phyloP scores from a whole-genome alignment of 1,140 invertebrate species.

The Acromyrmex charruanus region DNA sequence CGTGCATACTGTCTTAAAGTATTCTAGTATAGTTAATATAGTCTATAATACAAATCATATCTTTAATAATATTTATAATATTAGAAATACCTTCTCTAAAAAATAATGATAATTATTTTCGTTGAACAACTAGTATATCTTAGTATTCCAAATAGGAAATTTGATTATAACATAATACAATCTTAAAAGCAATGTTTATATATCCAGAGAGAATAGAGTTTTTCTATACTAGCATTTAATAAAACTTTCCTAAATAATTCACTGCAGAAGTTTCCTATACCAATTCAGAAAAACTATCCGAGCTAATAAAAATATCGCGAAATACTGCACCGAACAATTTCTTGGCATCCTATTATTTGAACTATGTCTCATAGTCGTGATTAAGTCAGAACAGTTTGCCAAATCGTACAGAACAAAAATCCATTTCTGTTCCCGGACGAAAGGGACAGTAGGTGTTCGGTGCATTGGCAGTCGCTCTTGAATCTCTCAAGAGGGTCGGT shows the following conservation, averaged over 20 bases:
- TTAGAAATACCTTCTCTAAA: background rate
- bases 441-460: conserved; percentile 34
- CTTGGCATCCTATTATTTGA: conserved; percentile 64
- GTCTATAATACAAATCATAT: too few species aligned
- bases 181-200: background rate
- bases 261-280: background rate
- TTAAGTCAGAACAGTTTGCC: conserved; percentile 57
- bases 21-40: background rate
- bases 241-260: conserved; percentile 7
- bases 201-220: background rate
- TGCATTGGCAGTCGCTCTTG: conserved; percentile 71
- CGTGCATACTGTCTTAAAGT: background rate
- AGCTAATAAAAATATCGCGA: conserved; percentile 65
- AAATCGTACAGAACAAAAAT: conserved; percentile 66
- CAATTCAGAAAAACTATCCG: background rate
- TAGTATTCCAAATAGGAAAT: background rate
- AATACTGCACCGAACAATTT: conserved; percentile 17
- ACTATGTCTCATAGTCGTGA: conserved; percentile 36
- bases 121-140: background rate
- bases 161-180: background rate
- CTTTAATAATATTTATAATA: background rate
- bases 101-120: background rate
- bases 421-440: conserved; percentile 61
- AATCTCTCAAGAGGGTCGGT: conserved; percentile 66
- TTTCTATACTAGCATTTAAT: background rate